Percentiles rank a stretch among this genome's conserved stretches.
Conservation (phyloP, 1,140 invertebrate species). For the Scaptomyza graminum region DNA sequence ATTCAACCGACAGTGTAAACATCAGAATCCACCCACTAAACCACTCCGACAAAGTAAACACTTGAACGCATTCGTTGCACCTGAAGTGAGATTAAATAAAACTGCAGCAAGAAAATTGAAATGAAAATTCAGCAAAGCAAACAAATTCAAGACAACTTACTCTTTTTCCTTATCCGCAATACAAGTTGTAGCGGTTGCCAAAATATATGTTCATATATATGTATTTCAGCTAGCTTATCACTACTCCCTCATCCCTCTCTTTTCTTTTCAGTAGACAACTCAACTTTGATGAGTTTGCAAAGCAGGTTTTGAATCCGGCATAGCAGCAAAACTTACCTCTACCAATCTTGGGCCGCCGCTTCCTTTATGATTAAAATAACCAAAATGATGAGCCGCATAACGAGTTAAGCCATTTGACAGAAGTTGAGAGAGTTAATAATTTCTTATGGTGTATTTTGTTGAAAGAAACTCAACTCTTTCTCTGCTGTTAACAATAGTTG, state of each 20-base stretch:
- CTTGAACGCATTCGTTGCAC: constrained; percentile 68
- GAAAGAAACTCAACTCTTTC: not conserved
- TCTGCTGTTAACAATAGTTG: not conserved
- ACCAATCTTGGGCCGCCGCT: constrained; percentile 15
- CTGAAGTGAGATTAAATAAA: constrained; percentile 82
- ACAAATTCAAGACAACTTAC: constrained; percentile 75
- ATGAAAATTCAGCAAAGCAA: constrained; percentile 78
- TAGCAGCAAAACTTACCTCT: constrained; percentile 9
- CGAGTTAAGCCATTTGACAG: constrained; percentile 20
- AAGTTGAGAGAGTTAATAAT: not conserved
- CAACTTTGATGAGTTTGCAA: constrained; percentile 79
- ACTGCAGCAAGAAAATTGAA: constrained; percentile 74
- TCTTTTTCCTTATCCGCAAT: not conserved
- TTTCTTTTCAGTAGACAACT: constrained; percentile 50
- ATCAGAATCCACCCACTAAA: not conserved
- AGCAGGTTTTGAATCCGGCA: constrained; percentile 20
- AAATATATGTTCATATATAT: constrained; percentile 63
- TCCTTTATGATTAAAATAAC: constrained; percentile 74
- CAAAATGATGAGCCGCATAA: constrained; percentile 53
- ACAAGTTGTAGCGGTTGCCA: constrained; percentile 24
- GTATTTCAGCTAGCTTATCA: constrained; percentile 32
- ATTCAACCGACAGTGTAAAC: constrained; percentile 18
- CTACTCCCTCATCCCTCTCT: constrained; percentile 21
- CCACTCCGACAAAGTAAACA: constrained; percentile 47
- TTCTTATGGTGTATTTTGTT: not conserved